These are phyloP conservation scores for Hydractinia echinata DNA, from an alignment of 30 jellyfish, hydroid and myxozoan genomes.

Conservation along the genomic window DNA sequence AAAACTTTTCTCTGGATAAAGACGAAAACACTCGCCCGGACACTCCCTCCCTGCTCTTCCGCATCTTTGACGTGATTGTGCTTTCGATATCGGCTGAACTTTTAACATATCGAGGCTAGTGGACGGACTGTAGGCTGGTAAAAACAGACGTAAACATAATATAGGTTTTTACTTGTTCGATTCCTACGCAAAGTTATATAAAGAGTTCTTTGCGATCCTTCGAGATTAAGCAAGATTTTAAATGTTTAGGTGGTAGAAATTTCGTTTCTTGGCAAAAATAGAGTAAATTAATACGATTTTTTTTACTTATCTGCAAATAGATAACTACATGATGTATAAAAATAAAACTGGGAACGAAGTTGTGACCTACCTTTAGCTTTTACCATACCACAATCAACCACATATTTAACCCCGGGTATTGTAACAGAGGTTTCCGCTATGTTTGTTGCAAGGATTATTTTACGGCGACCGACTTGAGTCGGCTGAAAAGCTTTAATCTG, in stretches of 20 bases:
- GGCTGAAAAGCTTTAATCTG: conserved; percentile 66
- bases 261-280: too few relatives aligned
- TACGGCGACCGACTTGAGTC: conserved; percentile 77
- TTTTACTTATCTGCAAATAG: background rate
- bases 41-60: conserved; percentile 99
- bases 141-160: background rate
- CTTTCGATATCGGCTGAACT: conserved; percentile 85
- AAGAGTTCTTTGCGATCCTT: too few relatives aligned
- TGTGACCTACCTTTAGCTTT: conserved; percentile 73
- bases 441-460: conserved; percentile 85
- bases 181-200: too few relatives aligned
- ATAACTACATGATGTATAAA: background rate
- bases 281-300: background rate
- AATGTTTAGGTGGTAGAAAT: too few relatives aligned
- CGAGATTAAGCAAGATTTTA: too few relatives aligned
- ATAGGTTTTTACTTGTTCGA: too few relatives aligned
- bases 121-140: conserved; percentile 62
- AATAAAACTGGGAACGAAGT: too few relatives aligned
- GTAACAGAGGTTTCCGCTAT: conserved; percentile 98
- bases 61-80: conserved; percentile 95
- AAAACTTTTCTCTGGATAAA: conserved; percentile 80
- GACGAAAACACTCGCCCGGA: conserved; percentile 89
- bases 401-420: conserved; percentile 88
- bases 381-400: conserved; percentile 95
- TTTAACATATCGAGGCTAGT: conserved; percentile 74